Percentiles rank a stretch among this genome's conserved stretches.
These are phyloP conservation scores for Panthera leo DNA, from an alignment of 2,113 vertebrate species.

Conservation along the genomic window DNA sequence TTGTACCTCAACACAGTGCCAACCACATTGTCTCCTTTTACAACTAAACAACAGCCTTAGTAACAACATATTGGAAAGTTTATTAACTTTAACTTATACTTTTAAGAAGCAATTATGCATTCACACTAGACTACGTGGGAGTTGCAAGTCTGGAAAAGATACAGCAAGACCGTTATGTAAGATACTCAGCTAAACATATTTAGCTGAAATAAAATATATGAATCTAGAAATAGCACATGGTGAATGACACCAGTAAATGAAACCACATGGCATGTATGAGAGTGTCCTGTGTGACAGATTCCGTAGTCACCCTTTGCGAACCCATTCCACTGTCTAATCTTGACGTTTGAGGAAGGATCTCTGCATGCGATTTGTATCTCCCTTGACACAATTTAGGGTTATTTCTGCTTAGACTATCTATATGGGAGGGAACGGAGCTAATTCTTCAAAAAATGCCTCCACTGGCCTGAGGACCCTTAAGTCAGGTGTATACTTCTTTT, in stretches of 20 bases:
- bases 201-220: background rate
- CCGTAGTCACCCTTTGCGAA: background rate
- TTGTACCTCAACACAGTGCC: background rate
- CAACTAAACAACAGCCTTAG: background rate
- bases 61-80: background rate
- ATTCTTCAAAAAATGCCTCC: background rate
- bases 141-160: constrained; percentile 27
- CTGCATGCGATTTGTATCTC: background rate
- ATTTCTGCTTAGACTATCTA: background rate
- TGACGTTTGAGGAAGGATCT: background rate
- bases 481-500: background rate
- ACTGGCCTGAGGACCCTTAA: background rate
- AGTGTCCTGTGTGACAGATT: background rate
- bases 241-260: background rate
- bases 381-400: background rate
- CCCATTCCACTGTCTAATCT: background rate
- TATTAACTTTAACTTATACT: background rate
- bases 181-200: constrained; percentile 5
- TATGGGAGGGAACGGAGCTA: background rate
- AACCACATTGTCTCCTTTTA: background rate
- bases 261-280: background rate
- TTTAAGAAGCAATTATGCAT: constrained; percentile 42
- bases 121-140: constrained; percentile 43
- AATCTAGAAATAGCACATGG: background rate
- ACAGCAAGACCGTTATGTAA: constrained; percentile 31